phyloP scores from a whole-genome alignment of 2,113 vertebrate genomes.

The Scomber scombrus region DNA sequence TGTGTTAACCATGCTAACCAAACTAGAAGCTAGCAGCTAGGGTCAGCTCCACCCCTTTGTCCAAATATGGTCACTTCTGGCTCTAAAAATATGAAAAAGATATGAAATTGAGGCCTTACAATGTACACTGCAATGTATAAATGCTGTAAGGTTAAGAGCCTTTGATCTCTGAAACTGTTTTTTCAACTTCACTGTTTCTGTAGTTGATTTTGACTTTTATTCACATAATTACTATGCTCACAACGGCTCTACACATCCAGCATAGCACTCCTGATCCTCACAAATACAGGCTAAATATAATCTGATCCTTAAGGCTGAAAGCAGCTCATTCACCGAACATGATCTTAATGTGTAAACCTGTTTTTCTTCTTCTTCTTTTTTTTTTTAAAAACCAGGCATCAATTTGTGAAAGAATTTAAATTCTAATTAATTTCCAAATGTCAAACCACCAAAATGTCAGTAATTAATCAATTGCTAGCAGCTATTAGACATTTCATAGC shows the following conservation, averaged over 20 bases:
- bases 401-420: background rate
- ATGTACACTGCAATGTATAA: no score
- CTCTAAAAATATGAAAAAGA: no score
- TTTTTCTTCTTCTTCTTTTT: no score
- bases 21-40: no score
- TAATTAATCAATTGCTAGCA: background rate
- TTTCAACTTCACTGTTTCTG: no score
- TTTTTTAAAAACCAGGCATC: background rate
- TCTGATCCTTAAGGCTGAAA: background rate
- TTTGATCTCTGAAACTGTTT: no score
- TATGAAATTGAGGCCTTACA: no score
- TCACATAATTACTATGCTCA: background rate
- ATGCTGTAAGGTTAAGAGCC: no score
- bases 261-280: background rate
- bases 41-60: no score
- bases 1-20: no score
- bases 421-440: constrained; percentile 20
- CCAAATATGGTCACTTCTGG: no score
- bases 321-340: background rate
- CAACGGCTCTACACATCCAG: background rate
- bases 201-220: background rate
- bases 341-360: background rate
- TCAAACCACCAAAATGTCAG: constrained; percentile 4
- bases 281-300: constrained; percentile 1
- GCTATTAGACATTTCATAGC: constrained; percentile 26